These are phyloP conservation scores for Stenchaetothrips biformis DNA, from an alignment of 2,888 invertebrate species.

Conservation along the genomic window DNA sequence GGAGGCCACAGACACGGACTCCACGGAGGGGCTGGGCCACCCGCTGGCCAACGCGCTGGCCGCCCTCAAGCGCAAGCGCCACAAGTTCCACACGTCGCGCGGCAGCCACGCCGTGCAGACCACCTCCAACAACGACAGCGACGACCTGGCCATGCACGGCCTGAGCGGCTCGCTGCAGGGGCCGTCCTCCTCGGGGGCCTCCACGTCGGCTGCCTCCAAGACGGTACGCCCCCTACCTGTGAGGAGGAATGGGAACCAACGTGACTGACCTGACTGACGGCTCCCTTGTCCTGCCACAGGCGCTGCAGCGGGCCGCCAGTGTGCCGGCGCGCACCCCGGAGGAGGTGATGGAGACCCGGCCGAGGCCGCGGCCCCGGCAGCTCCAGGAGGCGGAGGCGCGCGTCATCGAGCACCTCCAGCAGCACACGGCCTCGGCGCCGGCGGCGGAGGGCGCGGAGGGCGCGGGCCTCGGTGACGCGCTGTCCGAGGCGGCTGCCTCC, in stretches of 20 bases:
- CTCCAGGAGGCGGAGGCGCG: constrained; percentile 30
- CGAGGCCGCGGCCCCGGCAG: constrained; percentile 18
- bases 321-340: constrained; percentile 58
- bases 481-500: constrained; percentile 28
- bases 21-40: constrained; percentile 55
- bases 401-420: constrained; percentile 47
- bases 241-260: too few relatives aligned
- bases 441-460: constrained; percentile 57
- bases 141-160: constrained; percentile 24
- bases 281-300: constrained; percentile 43
- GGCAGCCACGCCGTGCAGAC: constrained; percentile 31
- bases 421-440: constrained; percentile 48
- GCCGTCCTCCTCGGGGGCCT: background rate
- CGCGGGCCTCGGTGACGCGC: constrained; percentile 45
- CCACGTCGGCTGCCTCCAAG: constrained; percentile 11
- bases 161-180: constrained; percentile 28
- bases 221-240: background rate
- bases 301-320: constrained; percentile 65
- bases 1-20: constrained; percentile 67
- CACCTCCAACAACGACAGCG: constrained; percentile 26
- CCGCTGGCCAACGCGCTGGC: constrained; percentile 55
- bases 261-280: too few relatives aligned
- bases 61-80: constrained; percentile 71
- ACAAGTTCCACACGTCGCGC: constrained; percentile 72
- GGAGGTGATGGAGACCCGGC: constrained; percentile 39